Evolutionary conservation across 2,888 invertebrate species (phyloP).

Genomic region (Perizoma affinitatum): DNA sequence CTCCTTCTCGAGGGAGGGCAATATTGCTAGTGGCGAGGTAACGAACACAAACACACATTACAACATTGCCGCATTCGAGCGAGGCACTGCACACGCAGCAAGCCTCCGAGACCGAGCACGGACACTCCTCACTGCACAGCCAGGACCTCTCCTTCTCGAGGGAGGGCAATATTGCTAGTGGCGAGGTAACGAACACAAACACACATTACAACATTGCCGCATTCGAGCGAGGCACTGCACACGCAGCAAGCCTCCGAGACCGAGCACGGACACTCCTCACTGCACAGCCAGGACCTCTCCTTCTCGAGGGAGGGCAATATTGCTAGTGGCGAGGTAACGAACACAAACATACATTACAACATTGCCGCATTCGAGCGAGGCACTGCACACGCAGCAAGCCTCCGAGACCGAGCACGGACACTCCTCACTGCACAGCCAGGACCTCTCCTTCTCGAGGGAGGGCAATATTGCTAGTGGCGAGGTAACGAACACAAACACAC

Average conservation of each 20-base stretch:
- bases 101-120: slow-evolving; percentile 56
- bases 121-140: slow-evolving; percentile 55
- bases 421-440: slow-evolving; percentile 60
- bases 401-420: slow-evolving; percentile 58
- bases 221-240: slow-evolving; percentile 59
- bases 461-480: slow-evolving; percentile 58
- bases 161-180: slow-evolving; percentile 55
- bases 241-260: slow-evolving; percentile 53
- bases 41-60: no score
- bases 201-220: slow-evolving; percentile 75
- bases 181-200: slow-evolving; percentile 57
- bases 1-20: slow-evolving; percentile 57
- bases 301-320: slow-evolving; percentile 58
- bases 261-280: slow-evolving; percentile 55
- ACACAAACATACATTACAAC: no score
- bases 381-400: slow-evolving; percentile 51
- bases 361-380: slow-evolving; percentile 66
- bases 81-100: slow-evolving; percentile 56
- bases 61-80: slow-evolving; percentile 70
- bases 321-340: slow-evolving; percentile 57
- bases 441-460: slow-evolving; percentile 63
- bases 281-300: slow-evolving; percentile 66
- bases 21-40: slow-evolving; percentile 61
- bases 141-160: slow-evolving; percentile 67
- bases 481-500: slow-evolving; percentile 47